Base-by-base conservation (phyloP, 2,888 invertebrate genomes). In the Adela reaumurella region DNA sequence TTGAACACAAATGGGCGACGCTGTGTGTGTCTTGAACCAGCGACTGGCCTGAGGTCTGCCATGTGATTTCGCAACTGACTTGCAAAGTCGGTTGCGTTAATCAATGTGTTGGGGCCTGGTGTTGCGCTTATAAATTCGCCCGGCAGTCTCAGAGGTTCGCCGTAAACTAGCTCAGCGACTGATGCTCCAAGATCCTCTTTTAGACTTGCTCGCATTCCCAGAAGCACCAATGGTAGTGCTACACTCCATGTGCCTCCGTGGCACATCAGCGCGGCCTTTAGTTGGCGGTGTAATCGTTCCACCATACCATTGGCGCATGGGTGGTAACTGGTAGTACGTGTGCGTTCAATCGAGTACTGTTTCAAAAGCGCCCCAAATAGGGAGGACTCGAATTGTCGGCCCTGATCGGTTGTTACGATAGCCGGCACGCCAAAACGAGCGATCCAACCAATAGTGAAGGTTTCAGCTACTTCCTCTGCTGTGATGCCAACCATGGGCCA, bases 361-460 rank as follows among this genome's bases (percentile, higher is more conserved):
- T n/a, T n/a, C n/a, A n/a, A n/a, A n/a, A n/a, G n/a, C n/a, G n/a
- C n/a, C n/a, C n/a, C n/a, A 24, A 24, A 43, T 48, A 6, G 59
- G 48, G 52, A 54, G 55, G 16, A 54, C 48, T 65, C 62, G 45
- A 70, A 69, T 49, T 69, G 68, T 6, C 58, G 46, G 1, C 67
- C 65, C 48, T 59, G 59, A 51, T 68, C 66, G 1, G 64, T 61
- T 0, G 66, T 63, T 3, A 63, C 54, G 3, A 14, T 35, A 14
- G 6, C n/a, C 3, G 72, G 74, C 10, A 62, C 56, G 1, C 73
- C 72, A 50, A 62, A 74, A 8, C 69, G 54, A 1, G 68, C 48
- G 1, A 78, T 60, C 76, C 71, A 77, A 0, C 54, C 52, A 0
- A 46, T 28, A 17, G 61, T 48, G 6, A 77, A 58, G 2, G 64